A percentile compares a stretch with the other conserved stretches of the same genome.
Evolutionary conservation across 2,797 vertebrate genomes (phyloP).

Genomic region (Orientallactaga sibirica): DNA sequence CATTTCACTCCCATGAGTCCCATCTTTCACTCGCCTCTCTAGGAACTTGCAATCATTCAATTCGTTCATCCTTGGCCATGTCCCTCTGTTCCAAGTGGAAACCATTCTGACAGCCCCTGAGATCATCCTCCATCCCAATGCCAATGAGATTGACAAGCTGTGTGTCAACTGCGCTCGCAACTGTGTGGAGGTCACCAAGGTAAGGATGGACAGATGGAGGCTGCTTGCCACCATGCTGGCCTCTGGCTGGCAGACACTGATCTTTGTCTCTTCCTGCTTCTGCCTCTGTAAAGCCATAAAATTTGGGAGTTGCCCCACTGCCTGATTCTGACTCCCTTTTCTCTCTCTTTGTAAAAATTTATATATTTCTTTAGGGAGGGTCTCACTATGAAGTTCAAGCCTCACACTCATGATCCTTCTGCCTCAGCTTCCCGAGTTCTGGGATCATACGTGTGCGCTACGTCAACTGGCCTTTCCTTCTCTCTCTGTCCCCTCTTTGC

Average conservation of each 20-base stretch:
- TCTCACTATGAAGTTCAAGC: neutral
- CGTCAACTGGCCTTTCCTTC: neutral
- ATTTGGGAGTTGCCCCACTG: neutral
- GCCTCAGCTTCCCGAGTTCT: no score
- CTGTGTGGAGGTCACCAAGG: constrained; percentile 95
- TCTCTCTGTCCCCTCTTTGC: neutral
- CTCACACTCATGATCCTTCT: neutral
- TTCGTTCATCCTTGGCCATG: constrained; percentile 87
- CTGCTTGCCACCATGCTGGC: no score
- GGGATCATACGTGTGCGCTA: no score
- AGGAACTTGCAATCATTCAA: constrained; percentile 95
- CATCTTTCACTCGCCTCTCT: neutral
- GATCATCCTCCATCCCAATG: constrained; percentile 93
- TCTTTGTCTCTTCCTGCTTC: no score
- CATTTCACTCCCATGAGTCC: neutral
- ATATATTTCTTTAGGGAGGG: no score
- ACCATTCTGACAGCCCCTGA: constrained; percentile 92
- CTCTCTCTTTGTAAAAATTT: neutral
- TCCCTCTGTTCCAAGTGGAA: constrained; percentile 93
- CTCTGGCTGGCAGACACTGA: fast-evolving
- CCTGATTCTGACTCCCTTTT: neutral
- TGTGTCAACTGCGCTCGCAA: constrained; percentile 90
- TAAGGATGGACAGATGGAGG: constrained; percentile 71
- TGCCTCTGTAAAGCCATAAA: neutral
- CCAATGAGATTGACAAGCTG: constrained; percentile 91